phyloP scores from a whole-genome alignment of 1,140 invertebrate species.

The Panagrolaimus sp. region DNA sequence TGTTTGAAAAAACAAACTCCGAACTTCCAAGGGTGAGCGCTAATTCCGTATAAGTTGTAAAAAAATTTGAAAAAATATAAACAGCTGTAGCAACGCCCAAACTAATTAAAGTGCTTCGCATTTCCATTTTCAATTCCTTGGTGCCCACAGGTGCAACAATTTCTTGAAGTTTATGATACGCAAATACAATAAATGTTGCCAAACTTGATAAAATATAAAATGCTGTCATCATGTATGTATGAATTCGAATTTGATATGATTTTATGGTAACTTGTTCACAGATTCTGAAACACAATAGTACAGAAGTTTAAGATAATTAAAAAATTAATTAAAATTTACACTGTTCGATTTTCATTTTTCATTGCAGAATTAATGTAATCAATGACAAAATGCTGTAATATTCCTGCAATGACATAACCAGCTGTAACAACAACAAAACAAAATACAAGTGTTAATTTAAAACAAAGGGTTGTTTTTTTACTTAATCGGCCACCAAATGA shows the following conservation, averaged over 20 bases:
- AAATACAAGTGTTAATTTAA: background rate
- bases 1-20: background rate
- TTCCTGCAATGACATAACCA: background rate
- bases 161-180: slow-evolving; percentile 2
- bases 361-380: no score
- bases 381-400: background rate
- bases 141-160: background rate
- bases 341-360: no score
- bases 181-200: background rate
- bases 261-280: no score
- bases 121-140: background rate
- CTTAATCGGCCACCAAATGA: background rate
- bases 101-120: background rate
- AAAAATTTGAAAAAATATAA: slow-evolving; percentile 10
- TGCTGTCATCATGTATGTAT: background rate
- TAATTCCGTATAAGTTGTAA: background rate
- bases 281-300: no score
- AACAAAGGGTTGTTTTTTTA: background rate
- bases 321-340: no score
- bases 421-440: background rate
- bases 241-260: background rate
- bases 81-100: background rate
- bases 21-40: background rate
- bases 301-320: no score
- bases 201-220: background rate